Evolutionary conservation across 2,797 vertebrate genomes (phyloP).

Genomic region (Vespertilio murinus): DNA sequence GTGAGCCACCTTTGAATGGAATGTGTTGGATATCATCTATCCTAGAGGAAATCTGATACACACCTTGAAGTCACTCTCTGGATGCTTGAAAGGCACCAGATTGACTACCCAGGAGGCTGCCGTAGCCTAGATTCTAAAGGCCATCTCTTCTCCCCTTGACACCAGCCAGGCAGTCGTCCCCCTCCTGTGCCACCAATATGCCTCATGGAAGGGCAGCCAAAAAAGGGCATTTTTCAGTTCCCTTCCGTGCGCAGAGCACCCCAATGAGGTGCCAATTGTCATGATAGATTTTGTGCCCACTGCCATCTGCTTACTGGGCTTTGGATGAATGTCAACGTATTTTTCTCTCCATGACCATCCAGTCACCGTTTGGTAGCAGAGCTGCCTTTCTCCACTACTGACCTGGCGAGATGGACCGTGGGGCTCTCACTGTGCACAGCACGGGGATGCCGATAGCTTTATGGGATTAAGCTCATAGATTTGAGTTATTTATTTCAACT

Average conservation of each 20-base stretch:
- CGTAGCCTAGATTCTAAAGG: constrained; percentile 72
- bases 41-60: not conserved
- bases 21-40: not conserved
- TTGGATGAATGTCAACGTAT: constrained; percentile 21
- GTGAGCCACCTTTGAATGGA: not conserved
- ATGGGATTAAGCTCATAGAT: not conserved
- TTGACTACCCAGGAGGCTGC: constrained; percentile 57
- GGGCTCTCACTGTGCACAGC: not conserved
- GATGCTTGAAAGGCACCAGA: constrained; percentile 63
- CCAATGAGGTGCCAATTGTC: constrained; percentile 28
- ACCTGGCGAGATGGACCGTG: not conserved
- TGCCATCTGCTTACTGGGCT: constrained; percentile 68
- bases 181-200: constrained; percentile 70
- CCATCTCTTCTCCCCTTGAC: constrained; percentile 58
- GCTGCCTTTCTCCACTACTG: not conserved
- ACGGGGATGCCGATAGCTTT: not conserved
- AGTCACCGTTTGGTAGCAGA: not conserved
- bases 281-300: constrained; percentile 3
- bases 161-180: constrained; percentile 13
- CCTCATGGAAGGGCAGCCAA: constrained; percentile 65
- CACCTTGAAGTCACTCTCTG: not conserved
- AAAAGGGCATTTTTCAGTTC: constrained; percentile 35
- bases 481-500: not conserved
- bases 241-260: not conserved
- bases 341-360: constrained; percentile 14